Evolutionary conservation across 2,797 vertebrate species (phyloP), one percentile per base, ranked within the genome.

Genomic region (Xenopus petersii): DNA sequence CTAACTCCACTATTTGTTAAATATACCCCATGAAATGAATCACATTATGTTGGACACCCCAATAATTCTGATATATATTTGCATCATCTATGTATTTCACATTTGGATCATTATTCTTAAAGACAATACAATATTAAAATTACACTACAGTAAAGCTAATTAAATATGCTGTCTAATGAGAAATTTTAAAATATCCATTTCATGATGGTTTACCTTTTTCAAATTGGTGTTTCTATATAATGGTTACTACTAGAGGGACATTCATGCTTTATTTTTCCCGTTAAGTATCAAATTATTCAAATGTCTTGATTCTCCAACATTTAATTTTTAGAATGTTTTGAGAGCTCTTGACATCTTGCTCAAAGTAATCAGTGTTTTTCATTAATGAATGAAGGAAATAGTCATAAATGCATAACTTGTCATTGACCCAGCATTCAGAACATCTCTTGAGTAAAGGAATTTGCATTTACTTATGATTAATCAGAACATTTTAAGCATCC

Each of bases 301-400:
- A 78, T 73, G 55, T 65, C 36, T 56, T 69, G 65, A 73, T 68
- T 73, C 54, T 70, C 49, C 68, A 17, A 59, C 63, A 68, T 36
- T 69, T 65, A 64, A 73, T 70, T 78, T 46, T 59, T 60, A 15
- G 10, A 70, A 73, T 78, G 70, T 69, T 73, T 78, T 73, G 66
- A 73, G 76, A 78, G 70, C 71, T 64, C 76, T 78, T 78, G 76
- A 78, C 76, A 78, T 78, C 66, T 73, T 65, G 61, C 71, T 78
- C 64, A 36, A 73, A 73, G 70, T 78, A 78, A 78, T 78, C 76
- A 78, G 71, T 64, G 60, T 60, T 69, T 73, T 73, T 78, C 71
- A 78, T 73, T 69, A 73, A 24, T 58, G 51, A 62, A 67, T 73
- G 64, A 51, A 73, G 61, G 66, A 73, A 64, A 64, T 67, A 78